phyloP scores from a whole-genome alignment of 2,888 invertebrate genomes.

The Ophioninae sp. region DNA sequence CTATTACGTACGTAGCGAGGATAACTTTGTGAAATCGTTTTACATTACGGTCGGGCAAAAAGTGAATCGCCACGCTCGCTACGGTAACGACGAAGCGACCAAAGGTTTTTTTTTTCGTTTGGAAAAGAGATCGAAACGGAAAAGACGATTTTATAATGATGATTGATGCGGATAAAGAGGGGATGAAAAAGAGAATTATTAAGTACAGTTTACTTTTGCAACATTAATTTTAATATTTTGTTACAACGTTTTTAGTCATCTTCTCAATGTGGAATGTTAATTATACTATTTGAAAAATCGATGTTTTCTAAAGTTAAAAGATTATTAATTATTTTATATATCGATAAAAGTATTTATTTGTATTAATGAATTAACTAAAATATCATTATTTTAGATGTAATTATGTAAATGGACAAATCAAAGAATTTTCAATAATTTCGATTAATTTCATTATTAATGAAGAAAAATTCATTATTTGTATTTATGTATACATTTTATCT shows the following conservation, averaged over 20 bases:
- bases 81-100: background rate
- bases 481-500: too few relatives aligned
- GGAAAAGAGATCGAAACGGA: background rate
- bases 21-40: constrained; percentile 17
- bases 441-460: too few relatives aligned
- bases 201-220: background rate
- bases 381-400: too few relatives aligned
- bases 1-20: background rate
- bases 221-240: too few relatives aligned
- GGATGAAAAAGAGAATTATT: background rate
- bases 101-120: background rate
- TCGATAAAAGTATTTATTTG: too few relatives aligned
- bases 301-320: background rate
- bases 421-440: too few relatives aligned
- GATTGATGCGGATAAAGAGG: background rate
- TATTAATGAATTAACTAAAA: too few relatives aligned
- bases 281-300: too few relatives aligned
- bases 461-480: too few relatives aligned
- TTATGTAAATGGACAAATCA: too few relatives aligned
- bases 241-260: too few relatives aligned
- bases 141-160: background rate
- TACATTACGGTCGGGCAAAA: background rate
- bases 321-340: background rate
- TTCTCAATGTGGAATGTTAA: too few relatives aligned
- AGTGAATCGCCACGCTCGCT: background rate